Percentiles rank a stretch among this genome's conserved stretches.
Evolutionary conservation across 2,888 invertebrate species (phyloP).

Genomic region (Chelonus formosanus): DNA sequence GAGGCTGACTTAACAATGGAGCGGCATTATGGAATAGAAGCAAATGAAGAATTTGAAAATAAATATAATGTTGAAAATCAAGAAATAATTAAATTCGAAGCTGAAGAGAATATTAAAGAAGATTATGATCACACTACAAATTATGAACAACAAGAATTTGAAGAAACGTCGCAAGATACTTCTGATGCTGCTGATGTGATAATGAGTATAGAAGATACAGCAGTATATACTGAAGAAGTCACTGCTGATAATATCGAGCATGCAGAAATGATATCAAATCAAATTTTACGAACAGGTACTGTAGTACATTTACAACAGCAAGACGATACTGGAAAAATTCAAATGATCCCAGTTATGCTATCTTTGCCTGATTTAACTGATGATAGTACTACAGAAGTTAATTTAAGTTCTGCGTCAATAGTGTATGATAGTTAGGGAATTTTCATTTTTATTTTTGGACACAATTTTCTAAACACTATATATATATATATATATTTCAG

Average conservation of each 20-base stretch:
- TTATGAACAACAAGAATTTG: constrained; percentile 55
- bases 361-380: constrained; percentile 60
- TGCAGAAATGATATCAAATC: constrained; percentile 54
- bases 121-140: constrained; percentile 32
- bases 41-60: constrained; percentile 1
- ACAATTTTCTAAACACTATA: too few relatives aligned
- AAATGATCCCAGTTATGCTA: constrained; percentile 61
- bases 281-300: constrained; percentile 56
- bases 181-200: constrained; percentile 58
- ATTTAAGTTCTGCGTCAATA: constrained; percentile 60
- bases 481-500: too few relatives aligned
- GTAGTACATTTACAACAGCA: constrained; percentile 58
- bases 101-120: constrained; percentile 28
- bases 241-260: constrained; percentile 57
- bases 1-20: constrained; percentile 41
- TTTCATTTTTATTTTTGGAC: neutral
- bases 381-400: constrained; percentile 57
- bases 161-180: constrained; percentile 57
- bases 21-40: constrained; percentile 37
- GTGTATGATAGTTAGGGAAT: constrained; percentile 57
- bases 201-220: constrained; percentile 58
- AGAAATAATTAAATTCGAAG: constrained; percentile 48
- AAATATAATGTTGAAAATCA: constrained; percentile 38
- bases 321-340: constrained; percentile 59
- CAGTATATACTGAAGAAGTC: constrained; percentile 62